phyloP scores from a whole-genome alignment of 2,113 vertebrate species.

The Phoenicopterus ruber region DNA sequence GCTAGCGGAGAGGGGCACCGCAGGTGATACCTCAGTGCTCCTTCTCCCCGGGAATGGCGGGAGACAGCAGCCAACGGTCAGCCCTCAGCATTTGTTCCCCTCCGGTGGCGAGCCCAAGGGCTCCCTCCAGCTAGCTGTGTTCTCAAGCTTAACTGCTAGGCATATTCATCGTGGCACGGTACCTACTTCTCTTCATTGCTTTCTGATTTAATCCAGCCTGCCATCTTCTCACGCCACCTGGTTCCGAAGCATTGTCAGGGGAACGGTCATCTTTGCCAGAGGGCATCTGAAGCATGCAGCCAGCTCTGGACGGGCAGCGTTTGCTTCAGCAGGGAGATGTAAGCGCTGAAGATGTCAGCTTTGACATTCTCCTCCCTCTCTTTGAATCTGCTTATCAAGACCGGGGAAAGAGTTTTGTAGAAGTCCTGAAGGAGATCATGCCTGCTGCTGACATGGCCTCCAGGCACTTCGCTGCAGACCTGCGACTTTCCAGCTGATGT shows the following conservation, averaged over 20 bases:
- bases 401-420: slow-evolving; percentile 81
- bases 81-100: neutral
- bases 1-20: neutral
- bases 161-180: accelerated
- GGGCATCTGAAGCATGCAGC: slow-evolving; percentile 39
- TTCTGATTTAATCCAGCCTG: neutral
- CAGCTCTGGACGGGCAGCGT: slow-evolving; percentile 72
- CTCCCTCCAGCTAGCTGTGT: neutral
- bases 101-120: neutral
- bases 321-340: slow-evolving; percentile 85
- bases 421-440: slow-evolving; percentile 85
- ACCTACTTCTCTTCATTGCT: neutral
- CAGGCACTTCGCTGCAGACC: slow-evolving; percentile 89
- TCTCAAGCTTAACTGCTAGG: neutral
- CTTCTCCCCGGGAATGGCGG: accelerated
- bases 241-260: slow-evolving; percentile 76
- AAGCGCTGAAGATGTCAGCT: slow-evolving; percentile 86
- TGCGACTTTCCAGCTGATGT: slow-evolving; percentile 97
- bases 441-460: slow-evolving; percentile 83
- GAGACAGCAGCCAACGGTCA: neutral
- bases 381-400: slow-evolving; percentile 86
- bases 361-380: slow-evolving; percentile 94
- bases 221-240: slow-evolving; percentile 74
- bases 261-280: slow-evolving; percentile 69
- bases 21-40: neutral